These are phyloP conservation scores for Parthenolecanium corni DNA, from an alignment of 2,888 invertebrate genomes.

Conservation along the genomic window DNA sequence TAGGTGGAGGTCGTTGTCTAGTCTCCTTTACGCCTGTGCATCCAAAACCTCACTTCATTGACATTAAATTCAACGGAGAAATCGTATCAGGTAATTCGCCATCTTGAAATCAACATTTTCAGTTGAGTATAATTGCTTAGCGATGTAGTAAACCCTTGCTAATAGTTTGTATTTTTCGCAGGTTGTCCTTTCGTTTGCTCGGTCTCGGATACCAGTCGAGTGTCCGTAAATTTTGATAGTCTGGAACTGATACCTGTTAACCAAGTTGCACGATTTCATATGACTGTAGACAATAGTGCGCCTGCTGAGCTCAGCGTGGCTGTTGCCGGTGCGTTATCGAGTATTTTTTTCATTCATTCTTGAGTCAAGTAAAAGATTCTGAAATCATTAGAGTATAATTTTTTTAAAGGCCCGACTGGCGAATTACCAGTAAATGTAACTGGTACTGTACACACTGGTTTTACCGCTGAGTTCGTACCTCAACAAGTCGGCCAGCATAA, in stretches of 20 bases:
- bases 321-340: conserved; percentile 50
- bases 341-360: too few species aligned
- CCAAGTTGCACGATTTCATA: conserved; percentile 63
- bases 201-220: conserved; percentile 65
- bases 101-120: too few species aligned
- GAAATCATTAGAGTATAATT: conserved; percentile 1
- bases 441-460: conserved; percentile 74
- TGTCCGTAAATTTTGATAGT: conserved; percentile 58
- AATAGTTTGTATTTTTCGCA: conserved; percentile 34
- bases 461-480: conserved; percentile 85
- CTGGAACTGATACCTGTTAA: conserved; percentile 78
- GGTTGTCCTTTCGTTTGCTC: conserved; percentile 78
- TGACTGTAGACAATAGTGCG: conserved; percentile 58
- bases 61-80: conserved; percentile 92
- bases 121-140: too few species aligned
- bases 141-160: too few species aligned
- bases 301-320: conserved; percentile 79
- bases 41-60: conserved; percentile 81
- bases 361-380: neutral
- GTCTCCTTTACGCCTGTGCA: conserved; percentile 90
- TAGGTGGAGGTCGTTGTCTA: conserved; percentile 86
- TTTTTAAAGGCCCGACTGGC: conserved; percentile 55
- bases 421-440: conserved; percentile 81
- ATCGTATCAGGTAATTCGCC: conserved; percentile 78
- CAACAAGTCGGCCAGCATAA: conserved; percentile 86